Base-by-base conservation (phyloP, 2,888 invertebrate genomes). In the Pteria penguin region DNA sequence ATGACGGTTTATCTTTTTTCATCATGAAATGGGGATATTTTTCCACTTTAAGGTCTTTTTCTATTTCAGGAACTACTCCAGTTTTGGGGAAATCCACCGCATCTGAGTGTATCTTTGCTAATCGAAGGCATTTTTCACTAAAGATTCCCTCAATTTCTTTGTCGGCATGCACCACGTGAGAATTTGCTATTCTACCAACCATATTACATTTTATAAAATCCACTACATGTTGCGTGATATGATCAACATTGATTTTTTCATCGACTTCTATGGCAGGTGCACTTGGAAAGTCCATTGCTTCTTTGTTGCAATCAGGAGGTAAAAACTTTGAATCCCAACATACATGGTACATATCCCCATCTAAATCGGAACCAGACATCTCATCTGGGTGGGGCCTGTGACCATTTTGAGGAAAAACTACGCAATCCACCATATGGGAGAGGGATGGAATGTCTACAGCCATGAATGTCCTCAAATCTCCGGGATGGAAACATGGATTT, bases 341-440 rank as follows among this genome's bases (percentile, higher is more conserved):
- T 5, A 92, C 90, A 65, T 90, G 88, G 79, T 89, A 92, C 78
- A 91, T 90, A 77, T 92, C 92, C 8, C 92, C 92, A 76, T 92
- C 92, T 74, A 93, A 81, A 82, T 92, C 92, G 24, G 90, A 90
- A 3, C 93, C 93, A 2, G 91, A 90, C 90, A 92, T 92, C 82
- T 92, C 90, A 78, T 92, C 90, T 1, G 93, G 88, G 82, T 92
- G 92, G 1, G 92, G 92, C 66, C 92, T 80, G 0, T 83, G 84
- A 4, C 92, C 92, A 60, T 88, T 79, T 2, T 86, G 82, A 4
- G 92, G 92, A 75, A 93, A 93, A 3, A 93, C 92, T 33, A 93
- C 89, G 27, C 92, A 92, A 72, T 93, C 93, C 78, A 72, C 82
- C 52, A 84, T 87, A 80, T 82, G 88, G 58, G 82, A 63, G 80